These are phyloP conservation scores for Apamea epomidion DNA, from an alignment of 2,888 invertebrate genomes.

Conservation along the genomic window DNA sequence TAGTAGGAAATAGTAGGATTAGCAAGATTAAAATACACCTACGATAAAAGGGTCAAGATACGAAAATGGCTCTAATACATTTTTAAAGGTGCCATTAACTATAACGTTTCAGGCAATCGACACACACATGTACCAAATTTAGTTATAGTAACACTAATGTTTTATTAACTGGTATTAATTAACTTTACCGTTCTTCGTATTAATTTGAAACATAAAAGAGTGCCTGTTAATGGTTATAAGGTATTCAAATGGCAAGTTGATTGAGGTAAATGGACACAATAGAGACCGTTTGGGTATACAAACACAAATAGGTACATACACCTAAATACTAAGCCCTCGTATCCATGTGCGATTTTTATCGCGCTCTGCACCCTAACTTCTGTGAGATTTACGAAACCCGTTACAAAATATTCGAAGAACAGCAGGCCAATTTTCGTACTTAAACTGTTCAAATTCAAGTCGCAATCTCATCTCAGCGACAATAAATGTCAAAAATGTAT, in stretches of 20 bases:
- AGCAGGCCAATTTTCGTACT: too few species aligned
- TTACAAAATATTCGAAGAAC: background rate
- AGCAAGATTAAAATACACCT: background rate
- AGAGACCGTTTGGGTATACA: background rate
- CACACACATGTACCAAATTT: constrained; percentile 16
- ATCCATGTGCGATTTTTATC: background rate
- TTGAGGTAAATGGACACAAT: constrained; percentile 7
- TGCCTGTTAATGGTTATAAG: constrained; percentile 3
- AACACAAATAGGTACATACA: background rate
- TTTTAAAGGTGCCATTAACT: background rate
- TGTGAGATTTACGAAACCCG: too few species aligned
- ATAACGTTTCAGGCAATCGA: constrained; percentile 13
- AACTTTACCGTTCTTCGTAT: constrained; percentile 4
- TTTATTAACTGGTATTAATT: constrained; percentile 25
- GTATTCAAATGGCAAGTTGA: background rate
- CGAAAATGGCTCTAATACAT: background rate
- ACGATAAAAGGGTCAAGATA: background rate
- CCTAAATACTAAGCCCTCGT: too few species aligned
- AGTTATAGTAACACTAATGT: background rate
- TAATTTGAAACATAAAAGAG: constrained; percentile 8
- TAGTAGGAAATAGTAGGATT: too few species aligned
- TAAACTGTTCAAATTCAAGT: too few species aligned
- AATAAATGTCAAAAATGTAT: too few species aligned
- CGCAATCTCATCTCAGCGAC: too few species aligned
- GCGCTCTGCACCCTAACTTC: background rate